Conservation (phyloP, 2,797 vertebrate species). For the Sparus aurata region DNA sequence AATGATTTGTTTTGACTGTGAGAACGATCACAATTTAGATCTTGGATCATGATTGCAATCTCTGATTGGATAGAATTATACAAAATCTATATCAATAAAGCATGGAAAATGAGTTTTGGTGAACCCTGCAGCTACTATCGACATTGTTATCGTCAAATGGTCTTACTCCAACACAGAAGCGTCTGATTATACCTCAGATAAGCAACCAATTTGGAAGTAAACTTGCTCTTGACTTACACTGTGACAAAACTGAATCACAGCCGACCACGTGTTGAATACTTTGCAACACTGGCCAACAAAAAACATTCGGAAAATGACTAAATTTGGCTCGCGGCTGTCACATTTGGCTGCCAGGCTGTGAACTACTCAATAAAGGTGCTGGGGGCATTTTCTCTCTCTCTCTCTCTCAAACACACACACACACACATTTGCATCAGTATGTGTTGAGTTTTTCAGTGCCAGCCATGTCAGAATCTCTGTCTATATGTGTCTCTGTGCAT, state of each 20-base stretch:
- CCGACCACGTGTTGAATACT: constrained; percentile 6
- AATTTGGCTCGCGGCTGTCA: constrained; percentile 43
- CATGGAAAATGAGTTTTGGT: background rate
- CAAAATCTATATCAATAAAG: background rate
- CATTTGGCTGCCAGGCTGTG: constrained; percentile 28
- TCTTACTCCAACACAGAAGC: background rate
- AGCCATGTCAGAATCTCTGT: constrained; percentile 20
- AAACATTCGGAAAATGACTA: constrained; percentile 21
- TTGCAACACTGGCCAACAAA: constrained; percentile 3
- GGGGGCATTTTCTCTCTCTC: constrained; percentile 17
- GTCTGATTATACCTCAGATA: background rate
- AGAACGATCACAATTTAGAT: too few species aligned
- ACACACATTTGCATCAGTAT: background rate
- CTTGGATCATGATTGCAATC: too few species aligned
- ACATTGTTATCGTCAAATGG: background rate
- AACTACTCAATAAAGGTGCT: constrained; percentile 34
- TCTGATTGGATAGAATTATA: too few species aligned
- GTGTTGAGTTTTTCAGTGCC: constrained; percentile 4
- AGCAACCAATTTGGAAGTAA: background rate
- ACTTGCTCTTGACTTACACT: background rate
- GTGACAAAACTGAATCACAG: background rate
- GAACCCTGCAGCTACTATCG: background rate
- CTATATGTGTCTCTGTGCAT: constrained; percentile 10
- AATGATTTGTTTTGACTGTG: too few species aligned
- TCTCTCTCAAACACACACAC: constrained; percentile 4